Conservation (phyloP, 2,797 vertebrate species). For the Oreochromis grahami region DNA sequence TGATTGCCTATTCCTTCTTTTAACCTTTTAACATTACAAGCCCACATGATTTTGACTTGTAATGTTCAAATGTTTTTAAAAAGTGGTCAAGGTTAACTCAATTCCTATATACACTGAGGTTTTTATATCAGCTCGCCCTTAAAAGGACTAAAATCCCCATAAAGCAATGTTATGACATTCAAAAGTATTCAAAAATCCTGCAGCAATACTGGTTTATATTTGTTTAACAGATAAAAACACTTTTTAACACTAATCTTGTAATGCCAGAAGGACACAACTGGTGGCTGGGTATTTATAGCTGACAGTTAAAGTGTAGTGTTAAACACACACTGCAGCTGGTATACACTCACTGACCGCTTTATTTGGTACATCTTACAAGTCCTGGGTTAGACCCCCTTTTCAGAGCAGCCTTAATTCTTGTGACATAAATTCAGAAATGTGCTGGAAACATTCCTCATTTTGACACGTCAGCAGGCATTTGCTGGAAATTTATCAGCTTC, state of each 20-base stretch:
- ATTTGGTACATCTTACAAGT: neutral
- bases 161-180: neutral
- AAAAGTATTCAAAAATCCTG: neutral
- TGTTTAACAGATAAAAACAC: rapidly evolving
- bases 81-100: neutral
- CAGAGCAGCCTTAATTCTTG: neutral
- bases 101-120: neutral
- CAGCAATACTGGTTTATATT: neutral
- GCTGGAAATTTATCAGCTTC: neutral
- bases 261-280: neutral
- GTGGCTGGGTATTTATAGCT: neutral
- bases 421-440: neutral
- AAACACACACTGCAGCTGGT: neutral
- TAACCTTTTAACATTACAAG: neutral
- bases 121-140: rapidly evolving
- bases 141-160: neutral
- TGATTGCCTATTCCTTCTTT: neutral
- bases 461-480: neutral
- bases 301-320: neutral
- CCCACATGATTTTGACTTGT: neutral
- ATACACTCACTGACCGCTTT: neutral
- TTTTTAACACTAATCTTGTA: neutral
- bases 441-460: neutral
- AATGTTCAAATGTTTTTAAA: neutral
- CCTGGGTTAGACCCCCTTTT: neutral